Percentiles rank a stretch among this genome's conserved stretches.
phyloP scores from a whole-genome alignment of 2,113 vertebrate species.

The Sitta europaea region DNA sequence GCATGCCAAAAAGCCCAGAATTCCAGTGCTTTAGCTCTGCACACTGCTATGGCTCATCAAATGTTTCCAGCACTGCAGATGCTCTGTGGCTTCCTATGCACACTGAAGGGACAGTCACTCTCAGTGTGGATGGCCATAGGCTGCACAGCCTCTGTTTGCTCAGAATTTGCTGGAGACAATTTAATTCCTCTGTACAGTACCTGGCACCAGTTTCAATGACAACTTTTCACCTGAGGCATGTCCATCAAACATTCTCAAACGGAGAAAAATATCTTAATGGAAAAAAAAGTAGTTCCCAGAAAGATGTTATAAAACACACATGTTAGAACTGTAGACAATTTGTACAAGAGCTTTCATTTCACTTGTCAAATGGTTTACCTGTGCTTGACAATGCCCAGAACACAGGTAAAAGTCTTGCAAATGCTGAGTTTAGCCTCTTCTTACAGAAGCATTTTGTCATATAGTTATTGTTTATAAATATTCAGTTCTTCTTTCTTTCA shows the following conservation, averaged over 20 bases:
- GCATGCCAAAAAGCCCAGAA: background rate
- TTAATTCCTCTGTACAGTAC: background rate
- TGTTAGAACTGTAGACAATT: background rate
- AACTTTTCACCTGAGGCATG: background rate
- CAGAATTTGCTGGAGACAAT: background rate
- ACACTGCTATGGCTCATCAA: background rate
- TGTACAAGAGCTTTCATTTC: background rate
- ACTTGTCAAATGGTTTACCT: background rate
- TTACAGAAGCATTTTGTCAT: background rate
- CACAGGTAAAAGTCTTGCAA: background rate
- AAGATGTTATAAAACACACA: background rate
- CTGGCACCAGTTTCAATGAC: background rate
- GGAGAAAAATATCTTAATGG: background rate
- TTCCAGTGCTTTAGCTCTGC: background rate
- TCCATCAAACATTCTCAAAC: background rate
- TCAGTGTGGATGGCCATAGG: background rate
- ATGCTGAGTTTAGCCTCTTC: background rate
- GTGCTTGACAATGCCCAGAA: background rate
- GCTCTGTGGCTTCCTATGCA: background rate
- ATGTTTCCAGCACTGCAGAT: background rate
- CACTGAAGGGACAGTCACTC: background rate
- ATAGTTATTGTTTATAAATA: background rate
- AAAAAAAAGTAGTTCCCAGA: background rate
- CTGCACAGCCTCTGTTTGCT: background rate
- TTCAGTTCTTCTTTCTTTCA: background rate